Conservation (phyloP, 2,113 vertebrate genomes). For the Mus spicilegus region DNA sequence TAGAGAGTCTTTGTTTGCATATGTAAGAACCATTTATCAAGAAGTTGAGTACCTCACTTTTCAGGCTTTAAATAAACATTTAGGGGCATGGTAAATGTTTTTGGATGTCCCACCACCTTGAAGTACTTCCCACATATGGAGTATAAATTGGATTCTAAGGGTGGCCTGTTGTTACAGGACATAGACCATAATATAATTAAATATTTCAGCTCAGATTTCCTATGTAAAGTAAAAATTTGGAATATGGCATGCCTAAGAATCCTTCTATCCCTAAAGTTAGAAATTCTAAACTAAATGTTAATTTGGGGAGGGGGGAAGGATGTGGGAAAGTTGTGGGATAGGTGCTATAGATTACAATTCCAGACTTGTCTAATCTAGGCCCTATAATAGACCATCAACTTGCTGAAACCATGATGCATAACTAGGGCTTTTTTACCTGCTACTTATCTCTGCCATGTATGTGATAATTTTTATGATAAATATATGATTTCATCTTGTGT, state of each 20-base stretch:
- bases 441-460: constrained; percentile 52
- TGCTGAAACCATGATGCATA: constrained; percentile 3
- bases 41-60: neutral
- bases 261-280: neutral
- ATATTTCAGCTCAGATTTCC: neutral
- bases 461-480: constrained; percentile 46
- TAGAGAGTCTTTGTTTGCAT: neutral
- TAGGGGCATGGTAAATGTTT: neutral
- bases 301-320: neutral
- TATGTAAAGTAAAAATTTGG: constrained; percentile 23
- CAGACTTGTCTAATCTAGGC: neutral
- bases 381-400: constrained; percentile 23
- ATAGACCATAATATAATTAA: neutral
- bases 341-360: neutral
- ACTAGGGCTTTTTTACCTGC: neutral
- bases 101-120: neutral
- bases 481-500: constrained; percentile 35
- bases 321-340: neutral
- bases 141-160: neutral
- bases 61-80: neutral
- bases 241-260: neutral
- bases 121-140: neutral
- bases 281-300: constrained; percentile 8
- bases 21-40: neutral
- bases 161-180: neutral